phyloP scores from a whole-genome alignment of 2,888 invertebrate species.

The Microctonus hyperodae region DNA sequence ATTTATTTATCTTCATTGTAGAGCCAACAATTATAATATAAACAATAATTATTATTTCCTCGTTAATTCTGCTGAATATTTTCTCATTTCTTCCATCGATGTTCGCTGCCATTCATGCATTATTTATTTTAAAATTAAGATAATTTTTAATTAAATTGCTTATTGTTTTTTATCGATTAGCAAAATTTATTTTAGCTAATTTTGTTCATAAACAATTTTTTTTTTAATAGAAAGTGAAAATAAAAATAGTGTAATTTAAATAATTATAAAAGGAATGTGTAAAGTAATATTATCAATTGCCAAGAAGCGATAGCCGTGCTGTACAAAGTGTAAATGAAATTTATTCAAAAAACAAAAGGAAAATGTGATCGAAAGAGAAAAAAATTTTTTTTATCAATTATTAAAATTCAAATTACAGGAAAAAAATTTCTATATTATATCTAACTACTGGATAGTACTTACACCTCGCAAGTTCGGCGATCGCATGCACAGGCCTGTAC shows the following conservation, averaged over 20 bases:
- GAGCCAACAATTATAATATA: not conserved
- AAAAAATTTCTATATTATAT: conserved; percentile 35
- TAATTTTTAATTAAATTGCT: too few relatives aligned
- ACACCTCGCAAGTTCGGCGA: conserved; percentile 89
- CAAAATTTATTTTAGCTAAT: not conserved
- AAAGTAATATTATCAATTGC: conserved; percentile 10
- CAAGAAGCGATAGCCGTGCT: not conserved
- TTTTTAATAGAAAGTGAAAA: not conserved
- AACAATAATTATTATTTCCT: not conserved
- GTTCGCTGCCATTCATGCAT: not conserved
- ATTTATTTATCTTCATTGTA: conserved; percentile 9
- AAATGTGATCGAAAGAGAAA: conserved; percentile 3
- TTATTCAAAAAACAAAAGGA: not conserved
- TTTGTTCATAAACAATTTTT: not conserved
- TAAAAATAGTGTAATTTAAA: not conserved
- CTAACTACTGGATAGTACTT: conserved; percentile 69
- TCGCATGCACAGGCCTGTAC: conserved; percentile 84
- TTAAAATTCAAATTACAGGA: conserved; percentile 27
- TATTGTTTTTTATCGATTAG: too few relatives aligned
- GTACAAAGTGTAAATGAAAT: conserved; percentile 2
- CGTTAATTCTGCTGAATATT: not conserved
- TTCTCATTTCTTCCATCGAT: not conserved
- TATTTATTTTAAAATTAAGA: too few relatives aligned
- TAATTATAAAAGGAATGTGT: not conserved
- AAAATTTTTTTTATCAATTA: not conserved